These are phyloP conservation scores for Lasioglossum morio DNA, from an alignment of 2,888 invertebrate species.

Conservation along the genomic window DNA sequence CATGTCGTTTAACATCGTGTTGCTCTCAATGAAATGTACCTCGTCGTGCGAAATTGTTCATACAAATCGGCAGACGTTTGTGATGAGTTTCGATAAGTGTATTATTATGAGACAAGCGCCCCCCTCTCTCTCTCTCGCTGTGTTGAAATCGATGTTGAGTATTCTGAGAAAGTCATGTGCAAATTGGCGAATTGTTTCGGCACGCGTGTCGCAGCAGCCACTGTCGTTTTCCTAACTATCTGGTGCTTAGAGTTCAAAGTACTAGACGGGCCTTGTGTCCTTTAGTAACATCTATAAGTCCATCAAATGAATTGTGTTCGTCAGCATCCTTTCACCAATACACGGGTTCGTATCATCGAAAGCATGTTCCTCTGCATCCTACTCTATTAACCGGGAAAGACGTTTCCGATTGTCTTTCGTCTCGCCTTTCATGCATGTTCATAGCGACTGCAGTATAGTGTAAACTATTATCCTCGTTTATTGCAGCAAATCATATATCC, in stretches of 20 bases:
- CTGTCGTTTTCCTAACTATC: conserved; percentile 44
- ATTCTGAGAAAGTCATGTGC: conserved; percentile 31
- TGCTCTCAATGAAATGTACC: conserved; percentile 18
- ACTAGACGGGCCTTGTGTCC: conserved; percentile 41
- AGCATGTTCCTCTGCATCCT: not conserved
- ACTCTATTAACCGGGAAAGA: not conserved
- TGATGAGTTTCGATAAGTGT: conserved; percentile 10
- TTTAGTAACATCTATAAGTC: conserved; percentile 33
- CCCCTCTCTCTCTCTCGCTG: conserved; percentile 6
- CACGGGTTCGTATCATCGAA: not conserved
- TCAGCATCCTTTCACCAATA: not conserved
- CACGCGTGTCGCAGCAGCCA: conserved; percentile 35
- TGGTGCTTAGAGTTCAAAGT: conserved; percentile 52
- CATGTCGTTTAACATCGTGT: conserved; percentile 20
- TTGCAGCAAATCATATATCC: conserved; percentile 1
- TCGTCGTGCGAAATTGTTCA: conserved; percentile 23
- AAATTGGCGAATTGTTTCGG: conserved; percentile 34
- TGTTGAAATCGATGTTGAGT: conserved; percentile 33
- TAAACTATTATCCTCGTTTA: not conserved
- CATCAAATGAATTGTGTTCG: not conserved
- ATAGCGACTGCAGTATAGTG: not conserved
- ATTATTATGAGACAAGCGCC: conserved; percentile 22
- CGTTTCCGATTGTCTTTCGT: not conserved
- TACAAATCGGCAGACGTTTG: conserved; percentile 44
- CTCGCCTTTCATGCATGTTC: not conserved